Conservation (phyloP, 2,113 vertebrate species). For the Rynchops niger region DNA sequence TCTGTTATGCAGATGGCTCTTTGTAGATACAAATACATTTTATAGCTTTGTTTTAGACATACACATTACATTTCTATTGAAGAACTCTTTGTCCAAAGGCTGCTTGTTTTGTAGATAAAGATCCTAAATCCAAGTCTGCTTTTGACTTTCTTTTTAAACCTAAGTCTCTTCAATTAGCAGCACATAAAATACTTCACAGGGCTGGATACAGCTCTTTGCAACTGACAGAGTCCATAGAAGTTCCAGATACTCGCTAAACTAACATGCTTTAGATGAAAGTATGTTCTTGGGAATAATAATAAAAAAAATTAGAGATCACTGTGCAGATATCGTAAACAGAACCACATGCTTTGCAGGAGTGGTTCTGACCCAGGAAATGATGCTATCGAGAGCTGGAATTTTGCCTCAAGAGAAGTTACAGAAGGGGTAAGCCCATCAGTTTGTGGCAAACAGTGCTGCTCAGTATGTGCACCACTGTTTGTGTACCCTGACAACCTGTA, state of each 20-base stretch:
- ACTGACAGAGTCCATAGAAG: not conserved
- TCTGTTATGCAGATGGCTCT: not conserved
- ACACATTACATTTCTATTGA: not conserved
- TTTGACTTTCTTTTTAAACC: not conserved
- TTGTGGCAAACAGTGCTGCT: not conserved
- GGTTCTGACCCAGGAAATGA: not conserved
- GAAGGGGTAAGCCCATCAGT: not conserved
- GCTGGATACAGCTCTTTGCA: not conserved
- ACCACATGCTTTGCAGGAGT: not conserved
- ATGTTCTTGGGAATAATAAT: not conserved
- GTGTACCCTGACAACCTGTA: not conserved
- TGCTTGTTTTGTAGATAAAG: not conserved
- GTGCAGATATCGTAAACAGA: not conserved
- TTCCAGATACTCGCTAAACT: not conserved
- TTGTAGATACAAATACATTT: not conserved
- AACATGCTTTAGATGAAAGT: not conserved
- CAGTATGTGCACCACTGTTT: not conserved
- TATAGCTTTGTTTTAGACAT: not conserved
- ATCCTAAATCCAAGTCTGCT: not conserved
- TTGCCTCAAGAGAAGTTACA: not conserved
- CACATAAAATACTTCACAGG: not conserved
- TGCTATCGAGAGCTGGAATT: accelerated
- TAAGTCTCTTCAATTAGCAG: not conserved
- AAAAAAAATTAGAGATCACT: not conserved
- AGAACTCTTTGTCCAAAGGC: not conserved